Evolutionary conservation across 2,888 invertebrate species (phyloP), one percentile per base, ranked within the genome.

Genomic region (Dynastes grantii): DNA sequence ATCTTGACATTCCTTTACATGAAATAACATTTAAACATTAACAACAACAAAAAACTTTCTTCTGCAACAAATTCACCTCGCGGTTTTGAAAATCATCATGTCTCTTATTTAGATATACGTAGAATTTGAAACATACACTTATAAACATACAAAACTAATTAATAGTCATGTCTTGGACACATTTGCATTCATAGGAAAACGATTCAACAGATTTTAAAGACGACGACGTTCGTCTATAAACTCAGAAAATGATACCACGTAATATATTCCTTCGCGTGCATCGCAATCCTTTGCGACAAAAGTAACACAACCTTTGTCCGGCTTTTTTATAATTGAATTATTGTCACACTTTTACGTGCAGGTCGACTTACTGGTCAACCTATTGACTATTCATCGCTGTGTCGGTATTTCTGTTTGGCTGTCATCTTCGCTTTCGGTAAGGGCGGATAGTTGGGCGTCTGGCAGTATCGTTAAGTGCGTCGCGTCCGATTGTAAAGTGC

Each of bases 381-480:
- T 11, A n/a, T 29, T 16, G 68, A 13, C 37, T 51, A 32, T 76
- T 85, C 85, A 86, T 85, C 87, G 87, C 80, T 85, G 84, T 77
- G 85, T 83, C 16, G 83, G 81, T 79, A 87, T 85, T 82, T 87
- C 88, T 32, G 86, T 85, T 80, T 87, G 88, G 81, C 88, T 88
- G 83, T 90, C 92, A 81, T 92, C 92, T 84, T 93, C 92, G 76
- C 92, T 92, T 87, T 92, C 92, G 0, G 92, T 91, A 79, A 91
- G 90, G 2, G 88, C 89, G 40, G 90, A 88, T 81, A 91, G 89
- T 80, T 90, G 90, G 78, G 93, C 92, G 83, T 93, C 93, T n/a
- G 94, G 94, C 81, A 95, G 91, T 84, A 93, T 94, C 58, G 95
- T 95, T 68, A 95, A 91, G 87, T 94, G 95, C 5, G 95, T 95